Percentiles rank a stretch among this genome's conserved stretches.
Evolutionary conservation across 2,113 vertebrate species (phyloP).

Genomic region (Spea multiplicata): DNA sequence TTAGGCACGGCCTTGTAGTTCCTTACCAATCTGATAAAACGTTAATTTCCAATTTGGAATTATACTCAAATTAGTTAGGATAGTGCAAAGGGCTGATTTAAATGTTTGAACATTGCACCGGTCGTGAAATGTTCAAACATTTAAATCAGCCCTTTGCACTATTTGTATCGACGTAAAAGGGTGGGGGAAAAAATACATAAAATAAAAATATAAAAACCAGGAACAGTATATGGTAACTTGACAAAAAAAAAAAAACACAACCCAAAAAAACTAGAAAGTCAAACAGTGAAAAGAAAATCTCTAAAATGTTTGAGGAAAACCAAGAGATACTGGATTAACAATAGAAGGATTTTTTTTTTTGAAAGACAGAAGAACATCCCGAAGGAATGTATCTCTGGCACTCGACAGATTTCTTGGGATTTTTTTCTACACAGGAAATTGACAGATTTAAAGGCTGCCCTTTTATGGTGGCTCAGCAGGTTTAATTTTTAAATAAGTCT

Average conservation of each 20-base stretch:
- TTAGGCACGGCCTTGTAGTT: constrained; percentile 76
- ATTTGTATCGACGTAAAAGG: not conserved
- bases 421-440: too few species aligned
- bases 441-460: constrained; percentile 12
- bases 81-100: too few species aligned
- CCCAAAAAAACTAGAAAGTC: not conserved
- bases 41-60: constrained; percentile 97
- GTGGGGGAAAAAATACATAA: not conserved
- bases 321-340: too few species aligned
- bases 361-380: too few species aligned
- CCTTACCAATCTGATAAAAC: constrained; percentile 99
- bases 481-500: not conserved
- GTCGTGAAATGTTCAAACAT: constrained; percentile 47
- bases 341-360: too few species aligned
- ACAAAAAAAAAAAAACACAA: constrained; percentile 18
- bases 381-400: too few species aligned
- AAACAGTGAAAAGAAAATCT: too few species aligned
- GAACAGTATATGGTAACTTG: too few species aligned
- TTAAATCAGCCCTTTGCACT: constrained; percentile 4
- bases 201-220: not conserved
- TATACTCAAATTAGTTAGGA: constrained; percentile 67
- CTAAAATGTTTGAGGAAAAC: too few species aligned
- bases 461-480: constrained; percentile 22
- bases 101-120: too few species aligned
- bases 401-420: too few species aligned